A percentile compares a stretch with the other conserved stretches of the same genome.
Evolutionary conservation across 2,113 vertebrate genomes (phyloP).

Genomic region (Pteronura brasiliensis): DNA sequence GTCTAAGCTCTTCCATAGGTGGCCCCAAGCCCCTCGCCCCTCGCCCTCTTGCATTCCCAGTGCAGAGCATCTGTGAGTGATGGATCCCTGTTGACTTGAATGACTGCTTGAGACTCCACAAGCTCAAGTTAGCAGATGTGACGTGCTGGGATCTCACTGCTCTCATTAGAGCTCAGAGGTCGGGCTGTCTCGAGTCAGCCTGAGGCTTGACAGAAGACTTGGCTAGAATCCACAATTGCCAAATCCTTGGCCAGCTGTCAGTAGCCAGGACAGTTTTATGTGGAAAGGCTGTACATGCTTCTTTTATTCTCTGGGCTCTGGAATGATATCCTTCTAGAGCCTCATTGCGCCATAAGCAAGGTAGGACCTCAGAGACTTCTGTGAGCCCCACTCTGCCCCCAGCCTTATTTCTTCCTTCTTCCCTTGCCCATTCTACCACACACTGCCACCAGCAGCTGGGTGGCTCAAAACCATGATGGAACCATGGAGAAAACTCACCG

Average conservation of each 20-base stretch:
- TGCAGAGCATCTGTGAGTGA: neutral
- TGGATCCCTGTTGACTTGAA: neutral
- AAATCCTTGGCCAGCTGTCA: neutral
- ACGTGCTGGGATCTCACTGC: neutral
- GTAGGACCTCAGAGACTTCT: fast-evolving
- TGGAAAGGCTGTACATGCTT: neutral
- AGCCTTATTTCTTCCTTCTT: neutral
- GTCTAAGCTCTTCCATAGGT: neutral
- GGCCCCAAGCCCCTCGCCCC: no score
- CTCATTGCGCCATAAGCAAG: fast-evolving
- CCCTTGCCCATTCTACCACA: neutral
- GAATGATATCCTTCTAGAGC: neutral
- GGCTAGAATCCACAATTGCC: neutral
- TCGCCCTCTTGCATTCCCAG: neutral
- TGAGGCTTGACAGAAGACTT: neutral
- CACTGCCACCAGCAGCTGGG: neutral
- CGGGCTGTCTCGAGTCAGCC: neutral
- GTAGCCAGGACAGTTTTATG: neutral
- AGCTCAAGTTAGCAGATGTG: neutral
- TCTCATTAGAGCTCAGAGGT: neutral
- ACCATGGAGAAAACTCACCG: neutral
- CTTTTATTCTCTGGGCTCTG: neutral
- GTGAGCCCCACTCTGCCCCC: neutral
- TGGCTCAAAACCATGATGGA: neutral
- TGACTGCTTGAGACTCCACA: neutral